Evolutionary conservation across 2,888 invertebrate genomes (phyloP).

Genomic region (Merodon equestris): DNA sequence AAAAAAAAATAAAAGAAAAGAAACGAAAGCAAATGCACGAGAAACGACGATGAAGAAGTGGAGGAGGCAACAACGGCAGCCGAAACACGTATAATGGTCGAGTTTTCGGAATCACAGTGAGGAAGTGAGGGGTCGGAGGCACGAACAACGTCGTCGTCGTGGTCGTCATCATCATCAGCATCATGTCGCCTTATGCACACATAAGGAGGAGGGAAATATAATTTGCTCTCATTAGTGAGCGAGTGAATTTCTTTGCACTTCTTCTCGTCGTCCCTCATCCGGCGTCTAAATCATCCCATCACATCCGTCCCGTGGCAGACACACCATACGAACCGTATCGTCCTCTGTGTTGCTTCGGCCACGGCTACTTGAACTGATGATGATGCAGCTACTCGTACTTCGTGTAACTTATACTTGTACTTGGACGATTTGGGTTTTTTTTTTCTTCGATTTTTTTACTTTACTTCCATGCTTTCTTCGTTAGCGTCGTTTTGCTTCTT

Average conservation of each 20-base stretch:
- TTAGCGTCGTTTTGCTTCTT: constrained; percentile 24
- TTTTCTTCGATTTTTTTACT: constrained; percentile 19
- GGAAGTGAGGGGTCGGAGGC: constrained; percentile 52
- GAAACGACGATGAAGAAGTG: constrained; percentile 39
- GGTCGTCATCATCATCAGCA: constrained; percentile 55
- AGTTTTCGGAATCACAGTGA: constrained; percentile 39
- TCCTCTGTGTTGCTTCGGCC: constrained; percentile 18
- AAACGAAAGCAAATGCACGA: constrained; percentile 31
- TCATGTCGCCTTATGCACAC: constrained; percentile 69
- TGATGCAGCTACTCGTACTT: constrained; percentile 29
- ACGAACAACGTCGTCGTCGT: constrained; percentile 35
- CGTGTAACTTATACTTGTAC: constrained; percentile 42
- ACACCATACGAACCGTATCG: no score
- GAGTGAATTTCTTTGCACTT: constrained; percentile 70
- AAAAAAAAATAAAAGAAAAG: constrained; percentile 14
- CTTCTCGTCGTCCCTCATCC: constrained; percentile 54
- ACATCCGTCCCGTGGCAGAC: no score
- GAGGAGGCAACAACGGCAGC: constrained; percentile 18
- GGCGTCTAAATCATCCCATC: constrained; percentile 51
- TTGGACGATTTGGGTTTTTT: constrained; percentile 38
- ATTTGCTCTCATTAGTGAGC: constrained; percentile 71
- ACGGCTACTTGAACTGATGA: constrained; percentile 1
- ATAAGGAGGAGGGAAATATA: constrained; percentile 68
- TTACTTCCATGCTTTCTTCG: constrained; percentile 4
- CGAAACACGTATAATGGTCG: constrained; percentile 52